These are phyloP conservation scores for Orientallactaga bullata DNA, from an alignment of 2,113 vertebrate species.

Conservation along the genomic window DNA sequence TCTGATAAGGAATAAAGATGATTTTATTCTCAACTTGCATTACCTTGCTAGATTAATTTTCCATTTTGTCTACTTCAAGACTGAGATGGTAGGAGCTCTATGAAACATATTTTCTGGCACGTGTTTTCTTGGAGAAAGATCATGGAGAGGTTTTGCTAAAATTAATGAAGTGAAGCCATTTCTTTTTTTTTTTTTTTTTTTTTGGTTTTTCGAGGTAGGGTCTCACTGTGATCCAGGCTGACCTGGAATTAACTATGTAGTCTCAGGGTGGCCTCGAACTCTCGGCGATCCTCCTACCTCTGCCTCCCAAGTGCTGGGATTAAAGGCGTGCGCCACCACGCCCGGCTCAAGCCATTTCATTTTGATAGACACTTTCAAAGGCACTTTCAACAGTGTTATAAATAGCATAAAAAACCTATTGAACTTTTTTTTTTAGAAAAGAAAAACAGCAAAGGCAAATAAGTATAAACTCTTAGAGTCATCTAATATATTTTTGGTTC, in stretches of 20 bases:
- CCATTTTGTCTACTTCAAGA: conserved; percentile 29
- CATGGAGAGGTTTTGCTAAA: conserved; percentile 40
- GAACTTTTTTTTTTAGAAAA: not conserved
- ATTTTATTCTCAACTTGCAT: conserved; percentile 44
- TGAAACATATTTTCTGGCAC: not conserved
- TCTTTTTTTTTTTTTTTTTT: too few relatives aligned
- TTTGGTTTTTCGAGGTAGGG: too few relatives aligned
- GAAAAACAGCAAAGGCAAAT: not conserved
- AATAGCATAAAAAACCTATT: not conserved
- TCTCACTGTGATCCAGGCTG: too few relatives aligned
- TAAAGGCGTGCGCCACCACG: too few relatives aligned
- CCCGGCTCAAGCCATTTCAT: too few relatives aligned
- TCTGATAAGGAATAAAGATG: conserved; percentile 52
- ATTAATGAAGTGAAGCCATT: conserved; percentile 35
- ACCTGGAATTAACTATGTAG: too few relatives aligned
- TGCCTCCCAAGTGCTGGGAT: too few relatives aligned
- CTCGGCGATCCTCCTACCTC: too few relatives aligned
- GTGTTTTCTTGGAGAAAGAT: not conserved
- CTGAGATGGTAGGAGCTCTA: not conserved
- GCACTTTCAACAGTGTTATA: not conserved
- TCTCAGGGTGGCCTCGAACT: too few relatives aligned
- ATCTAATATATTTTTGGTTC: conserved; percentile 8
- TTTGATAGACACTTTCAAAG: conserved; percentile 26
- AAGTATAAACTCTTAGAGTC: not conserved
- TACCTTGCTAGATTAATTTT: conserved; percentile 50